Evolutionary conservation across 2,113 vertebrate genomes (phyloP).

Genomic region (Murina feae): DNA sequence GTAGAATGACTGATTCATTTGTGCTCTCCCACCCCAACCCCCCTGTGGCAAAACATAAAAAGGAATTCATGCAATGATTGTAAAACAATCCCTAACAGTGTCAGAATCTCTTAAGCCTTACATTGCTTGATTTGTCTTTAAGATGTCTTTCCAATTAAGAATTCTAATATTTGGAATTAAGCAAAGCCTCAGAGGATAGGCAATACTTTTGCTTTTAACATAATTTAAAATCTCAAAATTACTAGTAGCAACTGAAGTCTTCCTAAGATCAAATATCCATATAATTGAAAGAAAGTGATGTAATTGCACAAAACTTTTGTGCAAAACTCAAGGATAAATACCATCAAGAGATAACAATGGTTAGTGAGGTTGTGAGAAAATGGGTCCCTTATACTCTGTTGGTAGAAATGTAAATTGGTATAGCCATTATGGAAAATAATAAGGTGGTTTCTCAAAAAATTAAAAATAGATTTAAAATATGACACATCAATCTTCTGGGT

Average conservation of each 20-base stretch:
- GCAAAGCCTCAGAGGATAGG: not conserved
- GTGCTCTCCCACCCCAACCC: not conserved
- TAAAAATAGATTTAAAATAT: not conserved
- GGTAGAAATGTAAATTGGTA: not conserved
- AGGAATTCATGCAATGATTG: not conserved
- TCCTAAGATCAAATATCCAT: not conserved
- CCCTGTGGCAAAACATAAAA: not conserved
- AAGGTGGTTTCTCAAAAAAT: not conserved
- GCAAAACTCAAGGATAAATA: not conserved
- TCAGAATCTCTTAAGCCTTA: not conserved
- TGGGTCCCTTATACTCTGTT: not conserved
- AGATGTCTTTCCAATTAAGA: conserved; percentile 53
- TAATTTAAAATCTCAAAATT: conserved; percentile 1
- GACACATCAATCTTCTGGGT: not conserved
- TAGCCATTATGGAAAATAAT: not conserved
- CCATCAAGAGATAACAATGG: not conserved
- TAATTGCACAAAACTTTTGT: not conserved
- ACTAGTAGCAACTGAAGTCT: not conserved
- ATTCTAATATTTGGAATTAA: conserved; percentile 32
- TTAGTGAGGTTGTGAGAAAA: not conserved
- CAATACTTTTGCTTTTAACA: not conserved
- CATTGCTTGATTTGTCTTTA: conserved; percentile 26
- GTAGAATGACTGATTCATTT: conserved; percentile 13
- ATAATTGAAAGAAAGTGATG: not conserved
- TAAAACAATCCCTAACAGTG: not conserved